Evolutionary conservation across 2,797 vertebrate genomes (phyloP), one percentile per base, ranked within the genome.

Genomic region (Chelidonichthys spinosus): DNA sequence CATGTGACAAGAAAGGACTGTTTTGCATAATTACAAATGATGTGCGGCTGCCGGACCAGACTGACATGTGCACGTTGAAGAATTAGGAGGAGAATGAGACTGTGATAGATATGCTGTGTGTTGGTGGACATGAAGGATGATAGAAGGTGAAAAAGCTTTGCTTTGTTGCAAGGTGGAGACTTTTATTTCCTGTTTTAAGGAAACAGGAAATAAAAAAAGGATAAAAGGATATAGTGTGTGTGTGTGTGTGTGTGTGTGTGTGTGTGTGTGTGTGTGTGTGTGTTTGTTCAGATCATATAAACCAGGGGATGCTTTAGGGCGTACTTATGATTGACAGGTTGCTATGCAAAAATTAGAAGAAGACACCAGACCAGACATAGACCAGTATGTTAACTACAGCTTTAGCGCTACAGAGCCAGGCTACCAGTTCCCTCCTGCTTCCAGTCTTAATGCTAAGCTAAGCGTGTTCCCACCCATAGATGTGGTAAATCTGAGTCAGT

Each of bases 1-100:
- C 93, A 90, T 1, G 92, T 90, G 72, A 46, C 80, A 90, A 83
- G 92, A 88, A 91, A 89, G 84, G 62, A 82, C 93, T 90, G 81
- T 88, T 96, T 96, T 94, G 94, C 95, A 96, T 97, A 95, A 95
- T 95, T 95, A 96, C 94, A 92, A 95, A 94, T 92, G 94, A 94
- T 95, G 94, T 84, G 94, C 89, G 91, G 92, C 92, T 90, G 92
- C 64, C 35, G 94, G 77, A 77, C 61, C 58, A 49, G 81, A 72
- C 58, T 66, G 68, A 94, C 94, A 91, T 89, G 92, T 90, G 93
- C 78, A 72, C 87, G 89, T 91, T 83, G 91, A 92, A 93, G 90
- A 93, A 91, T 89, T 44, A 74, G 54, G 49, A 70, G 56, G 63
- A 76, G 72, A 66, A 79, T 11, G 59, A 18, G 42, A 6, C 14